Conservation (phyloP, 2,888 invertebrate species). For the Drosophila meridiana region DNA sequence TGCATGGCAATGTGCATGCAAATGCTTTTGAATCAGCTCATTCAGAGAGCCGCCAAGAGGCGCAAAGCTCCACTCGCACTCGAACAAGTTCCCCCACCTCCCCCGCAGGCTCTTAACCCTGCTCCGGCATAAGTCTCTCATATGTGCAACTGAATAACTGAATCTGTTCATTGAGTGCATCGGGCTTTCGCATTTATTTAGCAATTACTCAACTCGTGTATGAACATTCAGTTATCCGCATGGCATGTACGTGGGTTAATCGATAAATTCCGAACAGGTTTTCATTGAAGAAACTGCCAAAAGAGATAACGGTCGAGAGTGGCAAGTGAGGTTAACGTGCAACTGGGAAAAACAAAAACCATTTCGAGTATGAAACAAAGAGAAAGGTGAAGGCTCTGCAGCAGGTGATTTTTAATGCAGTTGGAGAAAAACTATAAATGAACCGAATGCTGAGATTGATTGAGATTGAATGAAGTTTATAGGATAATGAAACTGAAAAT, state of each 20-base stretch:
- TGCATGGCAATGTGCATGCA: conserved; percentile 64
- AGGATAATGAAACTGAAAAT: neutral
- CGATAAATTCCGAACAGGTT: conserved; percentile 34
- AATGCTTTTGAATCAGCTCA: conserved; percentile 47
- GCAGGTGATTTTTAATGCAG: conserved; percentile 1
- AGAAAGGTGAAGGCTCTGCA: neutral
- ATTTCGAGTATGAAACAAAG: neutral
- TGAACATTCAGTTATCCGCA: conserved; percentile 36
- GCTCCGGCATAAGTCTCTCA: neutral
- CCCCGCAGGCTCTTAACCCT: neutral
- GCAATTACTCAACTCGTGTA: conserved; percentile 66
- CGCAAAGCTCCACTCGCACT: conserved; percentile 4
- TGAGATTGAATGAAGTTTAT: neutral
- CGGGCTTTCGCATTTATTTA: conserved; percentile 55
- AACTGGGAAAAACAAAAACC: neutral
- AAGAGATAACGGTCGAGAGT: neutral
- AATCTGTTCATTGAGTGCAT: conserved; percentile 54
- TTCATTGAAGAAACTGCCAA: neutral
- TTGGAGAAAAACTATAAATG: neutral
- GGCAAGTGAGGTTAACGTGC: neutral
- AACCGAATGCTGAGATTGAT: neutral
- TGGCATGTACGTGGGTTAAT: conserved; percentile 28
- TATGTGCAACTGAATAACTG: conserved; percentile 50
- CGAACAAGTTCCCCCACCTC: neutral
- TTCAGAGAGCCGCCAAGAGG: conserved; percentile 23